Evolutionary conservation across 1,140 invertebrate genomes (phyloP).

Genomic region (Ostrea denselamellosa): DNA sequence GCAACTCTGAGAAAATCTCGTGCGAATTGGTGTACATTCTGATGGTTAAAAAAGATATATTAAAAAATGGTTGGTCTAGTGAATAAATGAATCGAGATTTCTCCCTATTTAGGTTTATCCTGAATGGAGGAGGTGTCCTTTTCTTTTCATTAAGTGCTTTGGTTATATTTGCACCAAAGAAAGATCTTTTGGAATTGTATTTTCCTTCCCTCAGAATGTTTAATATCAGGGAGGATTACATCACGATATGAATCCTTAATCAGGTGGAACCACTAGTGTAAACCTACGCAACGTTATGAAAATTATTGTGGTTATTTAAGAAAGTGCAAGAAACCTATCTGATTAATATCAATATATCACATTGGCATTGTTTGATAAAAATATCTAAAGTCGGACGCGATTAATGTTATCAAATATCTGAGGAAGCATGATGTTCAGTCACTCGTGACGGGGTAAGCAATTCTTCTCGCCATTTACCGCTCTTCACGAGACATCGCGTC

Average conservation of each 20-base stretch:
- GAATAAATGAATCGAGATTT: no score
- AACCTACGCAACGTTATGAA: neutral
- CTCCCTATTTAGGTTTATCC: no score
- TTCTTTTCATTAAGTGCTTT: no score
- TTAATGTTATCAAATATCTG: constrained; percentile 20
- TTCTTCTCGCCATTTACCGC: constrained; percentile 20
- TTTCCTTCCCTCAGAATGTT: no score
- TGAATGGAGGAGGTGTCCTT: no score
- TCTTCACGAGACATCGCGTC: constrained; percentile 8
- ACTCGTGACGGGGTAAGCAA: constrained; percentile 18
- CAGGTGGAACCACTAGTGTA: neutral
- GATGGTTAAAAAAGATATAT: no score
- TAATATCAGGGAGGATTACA: no score
- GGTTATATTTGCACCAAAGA: no score
- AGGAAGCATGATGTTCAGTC: constrained; percentile 11
- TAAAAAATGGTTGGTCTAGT: no score
- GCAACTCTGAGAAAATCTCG: no score
- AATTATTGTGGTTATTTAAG: constrained; percentile 26
- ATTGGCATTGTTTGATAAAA: neutral
- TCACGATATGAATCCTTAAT: neutral
- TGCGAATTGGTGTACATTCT: no score
- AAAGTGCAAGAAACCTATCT: constrained; percentile 32
- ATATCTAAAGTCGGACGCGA: neutral
- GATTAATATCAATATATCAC: neutral
- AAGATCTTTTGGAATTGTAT: no score